Evolutionary conservation across 2,113 vertebrate species (phyloP).

Genomic region (Ranitomeya variabilis): DNA sequence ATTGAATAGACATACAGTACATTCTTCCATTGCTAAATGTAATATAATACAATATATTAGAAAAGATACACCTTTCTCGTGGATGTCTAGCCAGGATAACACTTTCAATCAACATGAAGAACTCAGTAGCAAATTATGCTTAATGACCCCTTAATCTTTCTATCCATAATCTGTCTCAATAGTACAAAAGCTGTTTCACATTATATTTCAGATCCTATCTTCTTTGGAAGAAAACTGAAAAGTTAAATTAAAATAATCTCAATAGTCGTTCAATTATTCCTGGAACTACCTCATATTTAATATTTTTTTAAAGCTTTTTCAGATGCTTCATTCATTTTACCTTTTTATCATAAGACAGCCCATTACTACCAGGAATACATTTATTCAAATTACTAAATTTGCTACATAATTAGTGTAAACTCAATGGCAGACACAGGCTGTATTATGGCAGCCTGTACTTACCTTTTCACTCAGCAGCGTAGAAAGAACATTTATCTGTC

Average conservation of each 20-base stretch:
- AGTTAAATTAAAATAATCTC: conserved; percentile 1
- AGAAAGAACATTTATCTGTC: neutral
- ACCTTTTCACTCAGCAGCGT: neutral
- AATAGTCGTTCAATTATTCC: neutral
- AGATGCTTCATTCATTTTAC: neutral
- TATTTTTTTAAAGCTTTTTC: neutral
- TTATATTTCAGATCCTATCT: neutral
- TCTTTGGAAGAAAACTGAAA: neutral
- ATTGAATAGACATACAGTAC: neutral
- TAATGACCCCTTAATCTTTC: neutral
- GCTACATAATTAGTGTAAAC: neutral
- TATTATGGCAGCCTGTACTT: no score
- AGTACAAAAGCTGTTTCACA: neutral
- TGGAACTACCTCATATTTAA: neutral
- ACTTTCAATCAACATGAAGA: neutral
- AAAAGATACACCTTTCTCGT: neutral
- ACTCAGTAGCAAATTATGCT: neutral
- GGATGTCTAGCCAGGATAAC: neutral
- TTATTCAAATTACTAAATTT: neutral
- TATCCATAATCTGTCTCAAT: neutral
- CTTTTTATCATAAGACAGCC: neutral
- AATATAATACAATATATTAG: neutral
- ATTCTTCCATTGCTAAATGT: neutral
- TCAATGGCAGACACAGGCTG: no score
- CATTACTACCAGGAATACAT: neutral